Evolutionary conservation across 2,888 invertebrate genomes (phyloP), one percentile per base, ranked within the genome.

Genomic region (Isotomurus palustris): DNA sequence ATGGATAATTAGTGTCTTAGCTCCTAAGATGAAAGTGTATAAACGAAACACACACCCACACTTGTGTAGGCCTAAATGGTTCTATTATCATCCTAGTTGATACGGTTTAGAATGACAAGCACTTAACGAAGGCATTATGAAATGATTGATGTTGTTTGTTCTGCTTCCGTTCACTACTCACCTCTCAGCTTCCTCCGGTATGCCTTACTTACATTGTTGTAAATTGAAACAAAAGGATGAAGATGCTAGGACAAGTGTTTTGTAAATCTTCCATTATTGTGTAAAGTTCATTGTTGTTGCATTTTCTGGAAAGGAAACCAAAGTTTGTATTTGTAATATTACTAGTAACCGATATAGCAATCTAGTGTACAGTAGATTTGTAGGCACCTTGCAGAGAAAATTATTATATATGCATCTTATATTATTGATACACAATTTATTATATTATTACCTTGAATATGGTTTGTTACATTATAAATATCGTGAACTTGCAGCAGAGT

Each of bases 141-240:
- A 17, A 21, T 43, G 22, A 14, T 17, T 21, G 22, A 27, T 21
- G 28, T 12, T 27, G 29, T 27, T n/a, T 6, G 24, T 24, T 47
- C 47, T 8, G 28, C 47, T 47, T 47, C 47, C 47, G 8, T 28
- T 47, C 47, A 47, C n/a, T n/a, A n/a, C 47, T 47, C 47, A 47
- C 47, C 47, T 47, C n/a, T n/a, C 47, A 6, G 47, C 47, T 47
- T 47, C 47, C 47, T 47, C 47, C 47, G 21, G 21, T 28, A 47
- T 47, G 47, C 47, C 47, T 47, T 47, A 47, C 10, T 10, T 22
- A n/a, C n/a, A n/a, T n/a, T n/a, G n/a, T n/a, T n/a, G n/a, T n/a
- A n/a, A n/a, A n/a, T 44, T 43, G 17, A 43, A 3, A 17, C 4
- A 21, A 38, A 8, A 17, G 5, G 5, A 17, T 14, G 38, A 38